Conservation (phyloP, 2,113 vertebrate genomes). For the Anser brachyrhynchus region DNA sequence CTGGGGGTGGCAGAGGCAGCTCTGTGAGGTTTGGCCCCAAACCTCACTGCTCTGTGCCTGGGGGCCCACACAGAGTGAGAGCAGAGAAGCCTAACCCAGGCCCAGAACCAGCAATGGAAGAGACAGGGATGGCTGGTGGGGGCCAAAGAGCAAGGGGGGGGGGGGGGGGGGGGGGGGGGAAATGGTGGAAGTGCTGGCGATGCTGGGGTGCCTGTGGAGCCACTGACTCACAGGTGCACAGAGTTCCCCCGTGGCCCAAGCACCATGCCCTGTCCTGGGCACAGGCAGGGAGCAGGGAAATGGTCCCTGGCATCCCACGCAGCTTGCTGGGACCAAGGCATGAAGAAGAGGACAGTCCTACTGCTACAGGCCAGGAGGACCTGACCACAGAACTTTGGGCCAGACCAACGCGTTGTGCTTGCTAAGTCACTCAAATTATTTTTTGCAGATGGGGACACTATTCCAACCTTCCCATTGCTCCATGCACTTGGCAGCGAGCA, state of each 20-base stretch:
- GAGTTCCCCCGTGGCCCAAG: background rate
- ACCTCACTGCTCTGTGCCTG: background rate
- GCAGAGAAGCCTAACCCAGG: background rate
- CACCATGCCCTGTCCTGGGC: background rate
- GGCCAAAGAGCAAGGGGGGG: background rate
- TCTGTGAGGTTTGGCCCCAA: background rate
- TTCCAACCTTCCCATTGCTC: background rate
- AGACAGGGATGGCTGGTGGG: background rate
- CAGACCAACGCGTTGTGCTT: background rate
- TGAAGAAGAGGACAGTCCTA: background rate
- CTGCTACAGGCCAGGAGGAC: background rate
- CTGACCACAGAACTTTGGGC: background rate
- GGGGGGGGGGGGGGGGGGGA: background rate
- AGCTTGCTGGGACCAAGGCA: background rate
- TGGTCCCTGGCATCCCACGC: background rate
- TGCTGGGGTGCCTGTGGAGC: fast-evolving
- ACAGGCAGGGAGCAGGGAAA: background rate
- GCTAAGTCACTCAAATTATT: background rate
- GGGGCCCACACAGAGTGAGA: background rate
- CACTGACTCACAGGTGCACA: fast-evolving
- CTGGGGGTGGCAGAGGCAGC: background rate
- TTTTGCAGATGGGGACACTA: background rate
- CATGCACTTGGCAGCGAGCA: fast-evolving
- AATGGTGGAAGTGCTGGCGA: fast-evolving
- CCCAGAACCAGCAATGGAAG: background rate